Conservation (phyloP, 2,113 vertebrate genomes). For the Acrocephalus arundinaceus region DNA sequence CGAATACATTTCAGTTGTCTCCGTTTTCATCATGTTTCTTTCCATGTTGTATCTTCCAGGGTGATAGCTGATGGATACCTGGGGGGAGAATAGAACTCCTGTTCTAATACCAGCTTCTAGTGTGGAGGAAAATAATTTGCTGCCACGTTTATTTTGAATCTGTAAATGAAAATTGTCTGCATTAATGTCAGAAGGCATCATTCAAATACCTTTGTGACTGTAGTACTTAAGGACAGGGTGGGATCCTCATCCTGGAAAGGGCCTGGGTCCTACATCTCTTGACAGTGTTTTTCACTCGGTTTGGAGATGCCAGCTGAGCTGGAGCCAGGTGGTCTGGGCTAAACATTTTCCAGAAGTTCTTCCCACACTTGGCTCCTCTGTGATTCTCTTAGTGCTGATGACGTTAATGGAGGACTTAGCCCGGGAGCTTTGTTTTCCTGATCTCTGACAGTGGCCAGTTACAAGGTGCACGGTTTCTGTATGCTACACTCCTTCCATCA, state of each 20-base stretch:
- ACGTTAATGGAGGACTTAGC: neutral
- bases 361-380: neutral
- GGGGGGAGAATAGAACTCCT: neutral
- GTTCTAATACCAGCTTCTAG: neutral
- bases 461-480: neutral
- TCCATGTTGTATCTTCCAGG: neutral
- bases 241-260: neutral
- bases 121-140: neutral
- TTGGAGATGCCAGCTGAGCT: neutral
- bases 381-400: neutral
- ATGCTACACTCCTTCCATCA: neutral
- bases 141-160: neutral
- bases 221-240: neutral
- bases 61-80: neutral
- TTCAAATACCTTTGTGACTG: neutral
- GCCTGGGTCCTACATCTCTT: neutral
- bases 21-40: neutral
- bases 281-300: neutral
- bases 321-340: neutral
- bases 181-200: neutral
- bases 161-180: neutral
- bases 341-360: neutral
- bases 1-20: neutral
- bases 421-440: neutral
- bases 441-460: neutral